These are phyloP conservation scores for Hipparchia semele DNA, from an alignment of 2,888 invertebrate genomes.

Conservation along the genomic window DNA sequence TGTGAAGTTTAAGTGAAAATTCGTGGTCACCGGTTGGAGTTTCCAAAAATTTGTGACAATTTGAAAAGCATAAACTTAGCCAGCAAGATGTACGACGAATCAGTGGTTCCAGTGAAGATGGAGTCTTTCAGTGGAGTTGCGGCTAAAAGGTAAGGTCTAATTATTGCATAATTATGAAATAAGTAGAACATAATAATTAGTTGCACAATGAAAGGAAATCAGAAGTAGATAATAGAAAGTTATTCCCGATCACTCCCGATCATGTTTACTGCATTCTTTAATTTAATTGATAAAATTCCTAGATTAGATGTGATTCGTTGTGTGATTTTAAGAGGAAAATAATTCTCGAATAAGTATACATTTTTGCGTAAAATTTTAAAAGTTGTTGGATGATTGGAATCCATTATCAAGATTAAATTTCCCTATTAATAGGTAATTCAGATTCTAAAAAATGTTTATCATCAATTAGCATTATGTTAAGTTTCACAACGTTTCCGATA, in stretches of 20 bases:
- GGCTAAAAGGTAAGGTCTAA: slow-evolving; percentile 70
- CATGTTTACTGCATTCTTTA: no score
- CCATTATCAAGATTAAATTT: not conserved
- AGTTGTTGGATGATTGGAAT: not conserved
- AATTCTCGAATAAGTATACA: no score
- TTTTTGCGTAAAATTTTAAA: no score
- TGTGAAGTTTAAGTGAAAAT: slow-evolving; percentile 60
- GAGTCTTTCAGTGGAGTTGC: slow-evolving; percentile 76
- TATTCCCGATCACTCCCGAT: no score
- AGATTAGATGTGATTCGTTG: no score
- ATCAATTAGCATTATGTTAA: slow-evolving; percentile 25
- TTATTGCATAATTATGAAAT: slow-evolving; percentile 29
- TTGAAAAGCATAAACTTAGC: slow-evolving; percentile 65
- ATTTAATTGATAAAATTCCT: no score
- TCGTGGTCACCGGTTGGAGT: slow-evolving; percentile 52
- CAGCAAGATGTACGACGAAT: slow-evolving; percentile 73
- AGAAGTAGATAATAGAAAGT: not conserved
- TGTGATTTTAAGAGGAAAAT: no score
- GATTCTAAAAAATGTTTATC: not conserved
- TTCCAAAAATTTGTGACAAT: slow-evolving; percentile 61
- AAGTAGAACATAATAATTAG: not conserved
- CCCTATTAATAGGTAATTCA: not conserved
- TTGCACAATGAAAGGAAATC: slow-evolving; percentile 12
- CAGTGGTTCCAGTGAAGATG: slow-evolving; percentile 73
- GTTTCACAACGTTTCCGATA: slow-evolving; percentile 24